Evolutionary conservation across 1,140 invertebrate genomes (phyloP).

Genomic region (Grapholita molesta): DNA sequence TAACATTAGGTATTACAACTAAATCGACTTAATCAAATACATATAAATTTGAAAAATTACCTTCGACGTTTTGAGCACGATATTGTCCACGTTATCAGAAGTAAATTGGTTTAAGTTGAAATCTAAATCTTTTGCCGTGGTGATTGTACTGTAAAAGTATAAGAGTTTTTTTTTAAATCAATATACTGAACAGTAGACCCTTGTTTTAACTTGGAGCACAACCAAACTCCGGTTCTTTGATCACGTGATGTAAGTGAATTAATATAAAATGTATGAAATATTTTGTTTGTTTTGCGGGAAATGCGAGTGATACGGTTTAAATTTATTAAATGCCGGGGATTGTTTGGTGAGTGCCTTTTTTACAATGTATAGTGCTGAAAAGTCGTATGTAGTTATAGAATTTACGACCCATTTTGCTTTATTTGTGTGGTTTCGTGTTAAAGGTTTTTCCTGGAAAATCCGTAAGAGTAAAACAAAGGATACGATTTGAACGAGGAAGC

Average conservation of each 20-base stretch:
- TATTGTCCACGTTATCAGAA: too few species aligned
- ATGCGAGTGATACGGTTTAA: constrained; percentile 5
- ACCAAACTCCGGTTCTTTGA: not conserved
- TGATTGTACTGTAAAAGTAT: not conserved
- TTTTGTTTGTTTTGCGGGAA: constrained; percentile 10
- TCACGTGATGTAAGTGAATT: constrained; percentile 11
- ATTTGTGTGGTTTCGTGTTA: not conserved
- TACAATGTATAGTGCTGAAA: not conserved
- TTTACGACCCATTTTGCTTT: not conserved
- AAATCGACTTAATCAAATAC: too few species aligned
- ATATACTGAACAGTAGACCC: not conserved
- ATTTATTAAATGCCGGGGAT: constrained; percentile 8
- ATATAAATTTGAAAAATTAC: too few species aligned
- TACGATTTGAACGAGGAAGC: not conserved
- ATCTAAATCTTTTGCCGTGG: too few species aligned
- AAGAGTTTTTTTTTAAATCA: not conserved
- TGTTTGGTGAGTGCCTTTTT: constrained; percentile 5
- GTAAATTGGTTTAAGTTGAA: too few species aligned
- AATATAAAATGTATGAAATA: constrained; percentile 17
- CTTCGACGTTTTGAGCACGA: too few species aligned
- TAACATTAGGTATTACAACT: too few species aligned
- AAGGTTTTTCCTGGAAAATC: not conserved
- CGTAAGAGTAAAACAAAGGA: not conserved
- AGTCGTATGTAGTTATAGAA: not conserved
- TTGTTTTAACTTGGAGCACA: not conserved